Evolutionary conservation across 2,797 vertebrate genomes (phyloP).

Genomic region (Sebastes reedi): DNA sequence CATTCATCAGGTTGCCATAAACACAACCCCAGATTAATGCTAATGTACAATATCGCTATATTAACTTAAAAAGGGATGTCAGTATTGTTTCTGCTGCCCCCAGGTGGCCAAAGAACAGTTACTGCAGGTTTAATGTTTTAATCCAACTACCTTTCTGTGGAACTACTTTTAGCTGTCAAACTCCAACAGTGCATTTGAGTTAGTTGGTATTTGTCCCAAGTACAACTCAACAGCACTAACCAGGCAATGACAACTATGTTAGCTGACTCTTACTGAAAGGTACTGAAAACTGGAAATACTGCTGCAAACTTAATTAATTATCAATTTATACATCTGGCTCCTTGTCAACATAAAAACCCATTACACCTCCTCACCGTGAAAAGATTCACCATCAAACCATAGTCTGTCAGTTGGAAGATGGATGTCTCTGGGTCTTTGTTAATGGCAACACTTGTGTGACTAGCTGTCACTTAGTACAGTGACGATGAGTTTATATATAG

Average conservation of each 20-base stretch:
- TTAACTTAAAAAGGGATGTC: too few species aligned
- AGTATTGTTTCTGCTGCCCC: too few species aligned
- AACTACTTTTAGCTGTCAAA: not conserved
- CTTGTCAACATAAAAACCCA: not conserved
- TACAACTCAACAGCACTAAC: not conserved
- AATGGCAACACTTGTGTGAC: not conserved
- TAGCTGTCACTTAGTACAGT: not conserved
- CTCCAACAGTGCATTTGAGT: not conserved
- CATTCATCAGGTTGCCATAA: too few species aligned
- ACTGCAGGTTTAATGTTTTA: not conserved
- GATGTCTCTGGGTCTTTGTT: not conserved
- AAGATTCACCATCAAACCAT: not conserved
- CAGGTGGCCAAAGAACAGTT: not conserved
- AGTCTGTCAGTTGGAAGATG: not conserved
- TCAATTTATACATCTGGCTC: not conserved
- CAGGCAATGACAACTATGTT: too few species aligned
- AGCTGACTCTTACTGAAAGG: too few species aligned
- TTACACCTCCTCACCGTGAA: too few species aligned
- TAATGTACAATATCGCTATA: too few species aligned
- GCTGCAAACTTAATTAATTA: not conserved
- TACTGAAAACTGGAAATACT: not conserved
- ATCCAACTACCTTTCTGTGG: not conserved
- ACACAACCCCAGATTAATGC: too few species aligned
- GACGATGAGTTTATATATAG: not conserved
- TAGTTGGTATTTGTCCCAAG: not conserved